These are phyloP conservation scores for Drosophila vallismaia DNA, from an alignment of 2,888 invertebrate species.

Conservation along the genomic window DNA sequence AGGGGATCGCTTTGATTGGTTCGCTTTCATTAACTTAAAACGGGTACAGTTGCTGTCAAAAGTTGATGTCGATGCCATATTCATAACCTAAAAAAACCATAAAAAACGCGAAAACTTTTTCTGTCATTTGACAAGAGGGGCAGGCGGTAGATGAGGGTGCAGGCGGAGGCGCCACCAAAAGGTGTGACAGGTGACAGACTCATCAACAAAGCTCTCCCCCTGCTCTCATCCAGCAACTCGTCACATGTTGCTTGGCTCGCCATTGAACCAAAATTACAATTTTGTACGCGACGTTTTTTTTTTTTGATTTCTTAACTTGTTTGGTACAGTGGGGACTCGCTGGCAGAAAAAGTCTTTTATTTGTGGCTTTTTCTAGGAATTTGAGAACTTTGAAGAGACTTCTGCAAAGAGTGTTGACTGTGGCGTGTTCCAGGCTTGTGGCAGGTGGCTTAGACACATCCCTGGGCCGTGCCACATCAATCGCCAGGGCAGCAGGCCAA, in stretches of 20 bases:
- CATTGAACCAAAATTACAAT: slow-evolving; percentile 28
- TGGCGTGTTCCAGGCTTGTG: neutral
- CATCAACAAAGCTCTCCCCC: slow-evolving; percentile 29
- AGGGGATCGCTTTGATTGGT: neutral
- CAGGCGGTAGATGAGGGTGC: neutral
- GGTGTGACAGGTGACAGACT: slow-evolving; percentile 45
- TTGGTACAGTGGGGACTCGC: slow-evolving; percentile 4
- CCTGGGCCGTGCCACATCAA: slow-evolving; percentile 44
- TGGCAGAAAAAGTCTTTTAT: neutral
- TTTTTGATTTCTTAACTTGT: slow-evolving; percentile 23
- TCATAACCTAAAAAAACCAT: slow-evolving; percentile 37
- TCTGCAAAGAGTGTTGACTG: neutral
- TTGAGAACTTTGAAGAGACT: too few species aligned
- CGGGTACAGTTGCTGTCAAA: slow-evolving; percentile 36
- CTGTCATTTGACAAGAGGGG: neutral
- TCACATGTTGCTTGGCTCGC: slow-evolving; percentile 42
- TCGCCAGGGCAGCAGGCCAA: slow-evolving; percentile 37
- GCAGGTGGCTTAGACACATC: slow-evolving; percentile 32
- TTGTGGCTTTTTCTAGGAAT: neutral
- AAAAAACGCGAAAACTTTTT: slow-evolving; percentile 24
- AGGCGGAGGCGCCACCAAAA: slow-evolving; percentile 1
- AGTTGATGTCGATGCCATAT: slow-evolving; percentile 29
- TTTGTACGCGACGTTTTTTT: slow-evolving; percentile 11
- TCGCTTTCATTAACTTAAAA: slow-evolving; percentile 29
- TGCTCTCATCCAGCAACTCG: neutral